Conservation (phyloP, 2,113 vertebrate genomes). For the Tragelaphus strepsiceros region DNA sequence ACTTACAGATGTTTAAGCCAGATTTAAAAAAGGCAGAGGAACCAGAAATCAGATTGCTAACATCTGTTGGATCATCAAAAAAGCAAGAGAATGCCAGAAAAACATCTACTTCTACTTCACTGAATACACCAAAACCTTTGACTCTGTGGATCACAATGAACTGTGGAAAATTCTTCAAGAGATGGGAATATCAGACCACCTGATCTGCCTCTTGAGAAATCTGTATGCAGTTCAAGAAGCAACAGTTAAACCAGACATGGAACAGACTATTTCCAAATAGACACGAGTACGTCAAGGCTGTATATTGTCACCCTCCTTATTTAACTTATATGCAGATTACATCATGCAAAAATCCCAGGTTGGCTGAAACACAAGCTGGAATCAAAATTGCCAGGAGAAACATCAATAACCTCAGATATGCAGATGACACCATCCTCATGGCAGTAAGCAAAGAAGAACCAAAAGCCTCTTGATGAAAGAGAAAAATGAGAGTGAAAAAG, state of each 20-base stretch:
- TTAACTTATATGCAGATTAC: neutral
- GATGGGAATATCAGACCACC: neutral
- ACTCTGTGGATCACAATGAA: neutral
- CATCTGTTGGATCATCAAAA: neutral
- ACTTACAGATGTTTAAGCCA: neutral
- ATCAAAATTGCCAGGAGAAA: neutral
- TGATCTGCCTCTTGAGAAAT: neutral
- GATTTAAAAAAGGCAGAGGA: neutral
- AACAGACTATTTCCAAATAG: neutral
- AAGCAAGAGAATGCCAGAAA: neutral
- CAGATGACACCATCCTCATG: neutral
- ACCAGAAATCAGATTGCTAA: neutral
- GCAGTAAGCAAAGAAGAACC: neutral
- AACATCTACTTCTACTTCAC: neutral
- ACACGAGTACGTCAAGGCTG: accelerated
- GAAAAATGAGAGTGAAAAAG: neutral
- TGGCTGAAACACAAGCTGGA: neutral
- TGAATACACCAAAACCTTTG: neutral
- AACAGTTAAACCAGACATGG: neutral
- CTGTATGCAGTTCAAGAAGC: neutral
- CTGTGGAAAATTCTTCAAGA: neutral
- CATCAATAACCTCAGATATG: neutral
- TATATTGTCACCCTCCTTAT: neutral
- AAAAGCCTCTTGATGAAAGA: neutral
- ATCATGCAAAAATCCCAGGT: neutral